Evolutionary conservation across 2,113 vertebrate genomes (phyloP).

Genomic region (Eulacestoma nigropectus): DNA sequence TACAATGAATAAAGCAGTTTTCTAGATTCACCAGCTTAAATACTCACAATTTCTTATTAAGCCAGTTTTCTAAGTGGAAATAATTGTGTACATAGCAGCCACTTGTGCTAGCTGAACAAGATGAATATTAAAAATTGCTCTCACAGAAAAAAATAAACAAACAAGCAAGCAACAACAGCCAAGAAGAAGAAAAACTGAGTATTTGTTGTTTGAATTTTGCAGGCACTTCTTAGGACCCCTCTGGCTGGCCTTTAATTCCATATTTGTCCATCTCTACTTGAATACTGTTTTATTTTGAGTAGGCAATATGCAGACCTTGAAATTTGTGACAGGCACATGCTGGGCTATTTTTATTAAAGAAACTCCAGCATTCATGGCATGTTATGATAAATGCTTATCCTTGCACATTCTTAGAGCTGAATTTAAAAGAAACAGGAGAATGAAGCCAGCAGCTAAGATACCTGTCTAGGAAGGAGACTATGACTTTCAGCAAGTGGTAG

Average conservation of each 20-base stretch:
- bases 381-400: slow-evolving; percentile 31
- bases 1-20: not conserved
- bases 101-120: not conserved
- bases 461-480: not conserved
- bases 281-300: slow-evolving; percentile 8
- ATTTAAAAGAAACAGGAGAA: not conserved
- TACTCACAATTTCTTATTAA: not conserved
- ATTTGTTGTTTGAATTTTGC: not conserved
- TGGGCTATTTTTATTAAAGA: slow-evolving; percentile 56
- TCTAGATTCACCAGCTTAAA: not conserved
- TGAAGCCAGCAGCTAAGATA: not conserved
- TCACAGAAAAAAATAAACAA: not conserved
- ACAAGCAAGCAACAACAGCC: not conserved
- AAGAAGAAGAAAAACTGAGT: not conserved
- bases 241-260: not conserved
- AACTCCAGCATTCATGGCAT: slow-evolving; percentile 21
- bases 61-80: not conserved
- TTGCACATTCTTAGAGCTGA: slow-evolving; percentile 26
- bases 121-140: not conserved
- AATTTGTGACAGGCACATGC: slow-evolving; percentile 19
- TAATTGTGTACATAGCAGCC: not conserved
- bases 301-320: not conserved
- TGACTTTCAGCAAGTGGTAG: not conserved
- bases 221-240: not conserved
- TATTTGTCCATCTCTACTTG: not conserved